Percentiles rank a stretch among this genome's conserved stretches.
Conservation (phyloP, 2,888 invertebrate species). For the Antheraea assamensis region DNA sequence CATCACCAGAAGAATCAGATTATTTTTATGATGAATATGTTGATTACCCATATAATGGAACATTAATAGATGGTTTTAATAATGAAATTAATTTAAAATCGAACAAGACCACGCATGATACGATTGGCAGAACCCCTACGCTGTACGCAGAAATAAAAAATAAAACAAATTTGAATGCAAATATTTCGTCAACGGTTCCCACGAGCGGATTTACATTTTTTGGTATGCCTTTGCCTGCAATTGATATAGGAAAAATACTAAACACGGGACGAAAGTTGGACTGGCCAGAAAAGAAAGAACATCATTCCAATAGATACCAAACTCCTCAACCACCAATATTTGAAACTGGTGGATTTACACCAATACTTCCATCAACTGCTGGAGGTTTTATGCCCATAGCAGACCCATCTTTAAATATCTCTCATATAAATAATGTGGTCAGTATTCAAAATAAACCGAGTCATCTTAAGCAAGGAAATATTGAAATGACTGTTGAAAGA, state of each 20-base stretch:
- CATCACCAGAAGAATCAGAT: slow-evolving; percentile 89
- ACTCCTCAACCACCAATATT: slow-evolving; percentile 82
- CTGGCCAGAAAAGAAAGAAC: slow-evolving; percentile 65
- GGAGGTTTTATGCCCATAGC: slow-evolving; percentile 88
- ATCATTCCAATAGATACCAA: slow-evolving; percentile 60
- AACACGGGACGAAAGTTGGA: slow-evolving; percentile 74
- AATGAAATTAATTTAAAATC: slow-evolving; percentile 56
- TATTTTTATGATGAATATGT: slow-evolving; percentile 92
- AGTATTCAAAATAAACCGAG: slow-evolving; percentile 41
- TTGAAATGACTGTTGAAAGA: slow-evolving; percentile 45
- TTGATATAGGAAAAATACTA: slow-evolving; percentile 87
- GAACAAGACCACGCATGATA: slow-evolving; percentile 67
- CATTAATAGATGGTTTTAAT: slow-evolving; percentile 65
- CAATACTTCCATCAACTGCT: slow-evolving; percentile 86
- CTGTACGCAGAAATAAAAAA: slow-evolving; percentile 64
- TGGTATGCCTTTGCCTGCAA: slow-evolving; percentile 89
- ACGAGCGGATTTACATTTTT: slow-evolving; percentile 90
- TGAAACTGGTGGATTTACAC: slow-evolving; percentile 89
- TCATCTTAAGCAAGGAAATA: slow-evolving; percentile 48
- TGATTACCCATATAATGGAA: slow-evolving; percentile 88
- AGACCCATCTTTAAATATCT: slow-evolving; percentile 58
- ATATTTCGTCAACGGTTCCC: slow-evolving; percentile 69
- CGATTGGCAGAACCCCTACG: slow-evolving; percentile 83
- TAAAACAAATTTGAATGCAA: slow-evolving; percentile 34
- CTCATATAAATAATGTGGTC: slow-evolving; percentile 39